These are phyloP conservation scores for Lepisosteus osseus DNA, from an alignment of 2,113 vertebrate genomes.

Conservation along the genomic window DNA sequence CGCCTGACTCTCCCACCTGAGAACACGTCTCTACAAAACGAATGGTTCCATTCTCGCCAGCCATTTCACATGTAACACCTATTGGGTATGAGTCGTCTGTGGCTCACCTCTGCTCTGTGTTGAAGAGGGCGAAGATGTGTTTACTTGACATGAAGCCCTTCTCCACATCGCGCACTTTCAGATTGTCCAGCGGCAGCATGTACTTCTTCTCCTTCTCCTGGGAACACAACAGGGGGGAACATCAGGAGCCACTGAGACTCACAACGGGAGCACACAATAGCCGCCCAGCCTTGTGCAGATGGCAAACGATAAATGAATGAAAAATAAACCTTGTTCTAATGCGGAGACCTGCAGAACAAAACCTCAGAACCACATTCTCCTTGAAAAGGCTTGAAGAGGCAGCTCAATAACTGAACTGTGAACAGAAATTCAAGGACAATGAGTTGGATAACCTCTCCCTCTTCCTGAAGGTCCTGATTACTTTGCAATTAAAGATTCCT, in stretches of 20 bases:
- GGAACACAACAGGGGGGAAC: conserved; percentile 21
- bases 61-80: no score
- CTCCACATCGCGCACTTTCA: conserved; percentile 78
- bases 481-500: no score
- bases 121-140: conserved; percentile 76
- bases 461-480: no score
- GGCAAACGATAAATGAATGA: no score
- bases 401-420: not conserved
- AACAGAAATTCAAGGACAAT: not conserved
- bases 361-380: no score
- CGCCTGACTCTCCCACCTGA: no score
- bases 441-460: no score
- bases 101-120: conserved; percentile 80
- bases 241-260: not conserved
- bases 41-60: no score
- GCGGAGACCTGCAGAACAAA: no score
- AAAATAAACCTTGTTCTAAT: no score
- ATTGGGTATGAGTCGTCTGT: not conserved
- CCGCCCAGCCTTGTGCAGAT: not conserved
- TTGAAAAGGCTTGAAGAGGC: not conserved
- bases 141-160: conserved; percentile 85
- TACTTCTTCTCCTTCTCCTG: conserved; percentile 95
- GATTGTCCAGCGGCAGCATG: conserved; percentile 86
- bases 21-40: no score
- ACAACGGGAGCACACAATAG: not conserved